phyloP scores from a whole-genome alignment of 2,113 vertebrate species.

The Caranx ignobilis region DNA sequence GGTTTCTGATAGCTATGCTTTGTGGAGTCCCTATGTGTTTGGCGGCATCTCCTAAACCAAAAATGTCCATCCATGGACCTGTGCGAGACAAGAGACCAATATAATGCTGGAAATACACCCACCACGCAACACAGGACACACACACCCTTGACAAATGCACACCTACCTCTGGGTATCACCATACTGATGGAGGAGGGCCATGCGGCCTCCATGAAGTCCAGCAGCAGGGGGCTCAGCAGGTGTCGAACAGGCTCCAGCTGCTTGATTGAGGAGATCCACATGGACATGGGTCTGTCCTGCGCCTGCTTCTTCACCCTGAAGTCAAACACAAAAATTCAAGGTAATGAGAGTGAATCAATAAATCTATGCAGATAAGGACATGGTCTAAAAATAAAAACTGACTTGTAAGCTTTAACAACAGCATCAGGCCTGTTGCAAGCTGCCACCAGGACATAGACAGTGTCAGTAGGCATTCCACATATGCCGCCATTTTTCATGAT shows the following conservation, averaged over 20 bases:
- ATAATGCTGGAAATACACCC: background rate
- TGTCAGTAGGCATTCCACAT: conserved; percentile 92
- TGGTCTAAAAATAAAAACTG: conserved; percentile 47
- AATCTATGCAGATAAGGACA: background rate
- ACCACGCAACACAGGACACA: background rate
- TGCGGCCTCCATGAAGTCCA: conserved; percentile 92
- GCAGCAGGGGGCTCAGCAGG: conserved; percentile 87
- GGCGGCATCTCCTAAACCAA: conserved; percentile 89
- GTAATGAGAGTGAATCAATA: background rate
- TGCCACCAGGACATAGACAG: conserved; percentile 92
- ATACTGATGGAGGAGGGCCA: conserved; percentile 94
- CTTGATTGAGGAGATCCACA: conserved; percentile 91
- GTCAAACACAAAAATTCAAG: conserved; percentile 8
- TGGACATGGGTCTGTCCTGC: conserved; percentile 91
- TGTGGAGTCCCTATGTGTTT: conserved; percentile 89
- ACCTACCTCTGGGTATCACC: conserved; percentile 89
- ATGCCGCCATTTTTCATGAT: conserved; percentile 91
- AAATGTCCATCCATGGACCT: conserved; percentile 90
- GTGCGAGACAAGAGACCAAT: conserved; percentile 38
- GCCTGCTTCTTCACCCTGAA: conserved; percentile 90
- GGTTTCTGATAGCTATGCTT: conserved; percentile 90
- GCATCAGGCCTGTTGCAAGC: conserved; percentile 90
- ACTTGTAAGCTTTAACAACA: conserved; percentile 90
- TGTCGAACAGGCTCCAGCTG: conserved; percentile 89
- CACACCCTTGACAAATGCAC: background rate